Evolutionary conservation across 1,140 invertebrate species (phyloP).

Genomic region (Drosophila leontia): DNA sequence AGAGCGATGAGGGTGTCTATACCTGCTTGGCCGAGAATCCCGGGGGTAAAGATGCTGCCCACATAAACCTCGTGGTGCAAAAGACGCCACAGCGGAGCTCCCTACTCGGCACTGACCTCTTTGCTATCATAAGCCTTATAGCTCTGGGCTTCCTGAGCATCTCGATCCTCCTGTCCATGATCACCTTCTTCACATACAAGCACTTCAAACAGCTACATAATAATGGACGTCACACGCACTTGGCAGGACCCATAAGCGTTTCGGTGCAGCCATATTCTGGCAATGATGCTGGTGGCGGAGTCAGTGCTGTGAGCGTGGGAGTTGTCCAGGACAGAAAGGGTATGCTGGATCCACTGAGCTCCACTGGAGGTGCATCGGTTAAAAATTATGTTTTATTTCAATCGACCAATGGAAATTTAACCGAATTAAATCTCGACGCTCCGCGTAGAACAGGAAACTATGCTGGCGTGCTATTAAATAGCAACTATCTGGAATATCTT

Average conservation of each 20-base stretch:
- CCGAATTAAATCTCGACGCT: background rate
- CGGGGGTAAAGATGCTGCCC: conserved; percentile 91
- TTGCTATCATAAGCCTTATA: conserved; percentile 61
- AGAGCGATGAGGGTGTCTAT: conserved; percentile 93
- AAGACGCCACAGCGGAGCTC: conserved; percentile 22
- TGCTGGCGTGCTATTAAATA: conserved; percentile 9
- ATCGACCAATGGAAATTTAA: background rate
- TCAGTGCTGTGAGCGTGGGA: conserved; percentile 7
- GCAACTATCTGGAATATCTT: conserved; percentile 14
- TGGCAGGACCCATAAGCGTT: conserved; percentile 29
- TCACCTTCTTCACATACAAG: conserved; percentile 68
- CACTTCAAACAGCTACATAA: conserved; percentile 55
- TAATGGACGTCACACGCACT: conserved; percentile 17
- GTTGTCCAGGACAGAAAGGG: conserved; percentile 35
- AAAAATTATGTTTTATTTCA: conserved; percentile 14
- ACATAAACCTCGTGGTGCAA: conserved; percentile 66
- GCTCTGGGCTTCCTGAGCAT: conserved; percentile 59
- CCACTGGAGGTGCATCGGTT: background rate
- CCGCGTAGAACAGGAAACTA: background rate
- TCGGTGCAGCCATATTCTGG: conserved; percentile 20
- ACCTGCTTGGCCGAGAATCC: conserved; percentile 93
- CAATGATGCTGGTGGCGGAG: background rate
- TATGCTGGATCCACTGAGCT: conserved; percentile 5
- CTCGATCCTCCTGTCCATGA: conserved; percentile 59
- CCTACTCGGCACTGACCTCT: conserved; percentile 47